Conservation (phyloP, 2,113 vertebrate genomes). For the Melanerpes formicivorus region DNA sequence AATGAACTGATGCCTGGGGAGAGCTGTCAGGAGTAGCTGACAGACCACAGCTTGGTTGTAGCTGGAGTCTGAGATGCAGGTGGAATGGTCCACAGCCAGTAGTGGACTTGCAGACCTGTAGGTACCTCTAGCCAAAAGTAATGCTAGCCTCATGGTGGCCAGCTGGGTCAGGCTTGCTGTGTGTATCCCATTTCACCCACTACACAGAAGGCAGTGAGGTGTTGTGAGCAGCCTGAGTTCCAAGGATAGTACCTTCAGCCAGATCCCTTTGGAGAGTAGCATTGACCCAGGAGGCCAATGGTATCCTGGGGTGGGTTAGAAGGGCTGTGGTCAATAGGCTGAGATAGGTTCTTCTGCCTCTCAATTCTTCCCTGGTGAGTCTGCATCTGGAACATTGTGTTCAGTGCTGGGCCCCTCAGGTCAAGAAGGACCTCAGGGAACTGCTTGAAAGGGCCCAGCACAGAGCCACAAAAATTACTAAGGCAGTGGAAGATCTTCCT, state of each 20-base stretch:
- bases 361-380: too few species aligned
- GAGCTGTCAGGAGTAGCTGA: neutral
- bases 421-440: too few species aligned
- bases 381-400: too few species aligned
- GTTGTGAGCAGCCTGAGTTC: rapidly evolving
- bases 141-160: neutral
- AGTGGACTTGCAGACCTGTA: neutral
- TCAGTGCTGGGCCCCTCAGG: too few species aligned
- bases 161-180: neutral
- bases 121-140: neutral
- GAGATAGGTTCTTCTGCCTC: too few species aligned
- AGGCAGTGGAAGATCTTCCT: too few species aligned
- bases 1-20: neutral
- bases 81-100: neutral
- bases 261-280: neutral
- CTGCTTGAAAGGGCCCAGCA: too few species aligned
- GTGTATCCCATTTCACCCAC: neutral
- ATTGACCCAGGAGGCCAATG: too few species aligned
- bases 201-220: neutral
- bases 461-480: too few species aligned
- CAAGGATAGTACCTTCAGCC: neutral
- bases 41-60: neutral
- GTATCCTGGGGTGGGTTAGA: too few species aligned
- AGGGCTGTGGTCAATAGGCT: too few species aligned
- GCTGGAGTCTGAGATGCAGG: neutral